These are phyloP conservation scores for Osedax fenrisi DNA, from an alignment of 2,888 invertebrate species.

Conservation along the genomic window DNA sequence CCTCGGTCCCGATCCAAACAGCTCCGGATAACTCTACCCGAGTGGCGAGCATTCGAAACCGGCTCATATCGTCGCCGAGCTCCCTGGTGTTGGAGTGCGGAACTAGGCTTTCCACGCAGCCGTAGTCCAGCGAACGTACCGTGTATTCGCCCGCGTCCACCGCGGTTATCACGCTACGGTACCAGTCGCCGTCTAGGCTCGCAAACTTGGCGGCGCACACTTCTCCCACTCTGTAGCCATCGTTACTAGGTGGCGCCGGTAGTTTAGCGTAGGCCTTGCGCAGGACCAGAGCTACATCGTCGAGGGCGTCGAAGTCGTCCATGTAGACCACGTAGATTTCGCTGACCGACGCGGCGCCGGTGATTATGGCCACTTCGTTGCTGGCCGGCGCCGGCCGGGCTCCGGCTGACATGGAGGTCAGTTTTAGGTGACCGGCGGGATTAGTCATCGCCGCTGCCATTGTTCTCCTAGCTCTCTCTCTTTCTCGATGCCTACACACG, in stretches of 20 bases:
- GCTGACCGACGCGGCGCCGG: not conserved
- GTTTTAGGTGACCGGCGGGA: no score
- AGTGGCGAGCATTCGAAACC: conserved; percentile 95
- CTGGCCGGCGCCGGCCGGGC: not conserved
- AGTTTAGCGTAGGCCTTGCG: no score
- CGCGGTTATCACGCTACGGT: not conserved
- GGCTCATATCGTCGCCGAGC: conserved; percentile 99
- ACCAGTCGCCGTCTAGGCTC: not conserved
- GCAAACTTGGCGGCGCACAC: not conserved
- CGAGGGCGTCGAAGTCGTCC: not conserved
- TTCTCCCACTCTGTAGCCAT: not conserved
- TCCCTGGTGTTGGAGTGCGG: conserved; percentile 64
- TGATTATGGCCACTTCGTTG: not conserved
- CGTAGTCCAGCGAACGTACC: not conserved
- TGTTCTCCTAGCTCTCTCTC: no score
- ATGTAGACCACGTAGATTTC: not conserved
- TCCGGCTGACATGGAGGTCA: no score
- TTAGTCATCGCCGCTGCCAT: no score
- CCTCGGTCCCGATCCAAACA: no score
- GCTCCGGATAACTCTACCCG: no score
- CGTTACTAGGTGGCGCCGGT: not conserved
- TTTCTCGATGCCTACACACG: no score
- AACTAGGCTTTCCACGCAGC: not conserved
- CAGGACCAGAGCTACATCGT: not conserved
- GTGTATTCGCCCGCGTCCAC: not conserved